Conservation (phyloP, 2,797 vertebrate species). For the Thalassophryne amazonica region DNA sequence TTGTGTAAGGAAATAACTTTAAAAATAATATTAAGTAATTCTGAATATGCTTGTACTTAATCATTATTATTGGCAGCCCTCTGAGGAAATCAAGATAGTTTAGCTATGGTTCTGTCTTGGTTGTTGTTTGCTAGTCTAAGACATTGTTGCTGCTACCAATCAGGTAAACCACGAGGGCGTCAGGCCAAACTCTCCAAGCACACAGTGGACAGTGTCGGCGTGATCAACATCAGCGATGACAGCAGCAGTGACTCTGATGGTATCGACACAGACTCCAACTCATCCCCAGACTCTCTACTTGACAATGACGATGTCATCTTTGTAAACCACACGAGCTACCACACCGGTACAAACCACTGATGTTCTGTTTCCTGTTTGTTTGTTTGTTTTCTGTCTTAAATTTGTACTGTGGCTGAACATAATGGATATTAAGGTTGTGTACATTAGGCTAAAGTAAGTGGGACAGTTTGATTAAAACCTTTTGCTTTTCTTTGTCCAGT, state of each 20-base stretch:
- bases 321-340: constrained; percentile 78
- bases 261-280: constrained; percentile 94
- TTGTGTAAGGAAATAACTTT: no score
- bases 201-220: constrained; percentile 62
- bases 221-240: constrained; percentile 94
- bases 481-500: no score
- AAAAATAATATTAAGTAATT: no score
- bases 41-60: no score
- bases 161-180: constrained; percentile 85
- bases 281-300: constrained; percentile 90
- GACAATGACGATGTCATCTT: constrained; percentile 94
- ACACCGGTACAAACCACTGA: constrained; percentile 64
- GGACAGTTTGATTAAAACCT: no score
- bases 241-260: constrained; percentile 93
- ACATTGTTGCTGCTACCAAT: not conserved
- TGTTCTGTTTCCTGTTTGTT: no score
- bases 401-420: no score
- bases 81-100: not conserved
- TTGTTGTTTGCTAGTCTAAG: not conserved
- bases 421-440: no score
- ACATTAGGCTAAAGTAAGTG: no score
- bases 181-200: constrained; percentile 80
- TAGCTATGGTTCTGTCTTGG: not conserved
- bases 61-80: not conserved
- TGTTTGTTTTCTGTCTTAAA: no score